Base-by-base conservation (phyloP, 2,797 vertebrate genomes). In the Choloepus didactylus region DNA sequence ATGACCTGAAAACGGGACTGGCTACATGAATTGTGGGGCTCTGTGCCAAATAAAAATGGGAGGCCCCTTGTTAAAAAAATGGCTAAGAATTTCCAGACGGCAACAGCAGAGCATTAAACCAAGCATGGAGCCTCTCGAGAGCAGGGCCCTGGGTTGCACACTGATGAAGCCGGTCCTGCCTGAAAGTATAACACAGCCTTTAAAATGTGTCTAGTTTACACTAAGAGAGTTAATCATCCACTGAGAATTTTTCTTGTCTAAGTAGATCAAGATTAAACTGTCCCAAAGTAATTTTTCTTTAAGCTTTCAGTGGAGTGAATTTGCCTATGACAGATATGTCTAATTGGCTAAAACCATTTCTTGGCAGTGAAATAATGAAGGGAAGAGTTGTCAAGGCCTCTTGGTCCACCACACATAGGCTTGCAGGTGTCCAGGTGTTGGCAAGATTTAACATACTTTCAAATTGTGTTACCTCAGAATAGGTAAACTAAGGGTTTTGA, bases 71-170 rank as follows among this genome's bases (percentile, higher is more conserved):
- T n/a, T 85, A 38, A 60, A 66, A 66, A 75, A 69, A 31, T 41
- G 7, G 16, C 29, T 12, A 69, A 41, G 54, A 79, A 23, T 23
- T 21, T 25, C 6, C 62, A n/a, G 35, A 46, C 12, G 10, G 14
- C 16, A 2, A 73, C 11, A 44, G 23, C 18, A 29, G 29, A 69
- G 16, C 14, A 18, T 19, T 51, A 21, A 83, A 27, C 9, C n/a
- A 29, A 60, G 11, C 15, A 4, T 31, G 64, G 46, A 41, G 2
- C 18, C 23, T 9, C 79, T 31, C 15, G 23, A 41, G 16, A 7
- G 15, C 3, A 0, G n/a, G 14, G 16, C 18, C 23, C 72, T 31
- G 11, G 51, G 41, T 1, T 0, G 0, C 27, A 46, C 0, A 0
- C 9, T 25, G 15, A 0, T 6, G 18, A 56, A 56, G 54, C 54